A percentile compares a stretch with the other conserved stretches of the same genome.
These are phyloP conservation scores for Panzeria rudis DNA, from an alignment of 2,888 invertebrate genomes.

Conservation along the genomic window DNA sequence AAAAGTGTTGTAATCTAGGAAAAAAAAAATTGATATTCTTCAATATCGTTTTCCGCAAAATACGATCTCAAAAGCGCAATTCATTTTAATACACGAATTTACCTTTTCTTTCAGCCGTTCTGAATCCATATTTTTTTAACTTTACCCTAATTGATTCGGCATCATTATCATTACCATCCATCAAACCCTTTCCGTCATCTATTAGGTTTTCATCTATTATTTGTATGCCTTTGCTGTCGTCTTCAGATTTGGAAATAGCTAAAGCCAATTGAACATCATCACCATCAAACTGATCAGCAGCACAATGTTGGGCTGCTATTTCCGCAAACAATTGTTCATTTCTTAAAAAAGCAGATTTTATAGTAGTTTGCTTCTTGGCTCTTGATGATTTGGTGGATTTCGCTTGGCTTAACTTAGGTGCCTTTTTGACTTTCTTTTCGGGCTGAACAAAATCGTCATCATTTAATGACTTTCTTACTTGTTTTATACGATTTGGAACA, in stretches of 20 bases:
- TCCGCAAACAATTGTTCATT: conserved; percentile 81
- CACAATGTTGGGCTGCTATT: conserved; percentile 81
- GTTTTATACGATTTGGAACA: conserved; percentile 62
- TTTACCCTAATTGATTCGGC: conserved; percentile 84
- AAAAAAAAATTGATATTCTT: background rate
- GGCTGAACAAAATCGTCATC: conserved; percentile 74
- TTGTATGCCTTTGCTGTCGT: conserved; percentile 74
- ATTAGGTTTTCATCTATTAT: conserved; percentile 55
- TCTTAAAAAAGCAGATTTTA: conserved; percentile 79
- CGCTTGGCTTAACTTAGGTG: conserved; percentile 72
- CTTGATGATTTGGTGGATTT: conserved; percentile 48
- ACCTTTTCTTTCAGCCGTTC: conserved; percentile 79
- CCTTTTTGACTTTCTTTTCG: conserved; percentile 75
- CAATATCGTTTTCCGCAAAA: background rate
- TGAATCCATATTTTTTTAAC: conserved; percentile 87
- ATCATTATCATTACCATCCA: conserved; percentile 70
- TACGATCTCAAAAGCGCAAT: background rate
- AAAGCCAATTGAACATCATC: conserved; percentile 88
- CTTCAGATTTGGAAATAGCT: conserved; percentile 87
- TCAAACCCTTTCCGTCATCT: conserved; percentile 68
- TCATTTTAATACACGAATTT: background rate
- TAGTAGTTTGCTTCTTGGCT: conserved; percentile 78
- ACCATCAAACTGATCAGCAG: conserved; percentile 85
- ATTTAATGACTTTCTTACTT: conserved; percentile 28
- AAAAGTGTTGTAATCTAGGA: conserved; percentile 78